phyloP scores from a whole-genome alignment of 2,888 invertebrate genomes.

The Aphodius sticticus region DNA sequence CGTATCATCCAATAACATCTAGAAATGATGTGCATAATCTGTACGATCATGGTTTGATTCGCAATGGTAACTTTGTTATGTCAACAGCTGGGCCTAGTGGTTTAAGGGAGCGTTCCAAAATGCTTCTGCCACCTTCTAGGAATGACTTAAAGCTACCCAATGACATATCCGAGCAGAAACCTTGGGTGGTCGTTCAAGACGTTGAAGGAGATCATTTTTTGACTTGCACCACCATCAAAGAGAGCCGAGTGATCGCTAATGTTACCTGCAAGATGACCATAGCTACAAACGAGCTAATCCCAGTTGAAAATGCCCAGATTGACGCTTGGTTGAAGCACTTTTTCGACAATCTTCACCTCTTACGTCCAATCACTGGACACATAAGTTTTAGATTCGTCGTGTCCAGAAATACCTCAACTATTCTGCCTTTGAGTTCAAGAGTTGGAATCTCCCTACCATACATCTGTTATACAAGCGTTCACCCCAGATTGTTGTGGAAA shows the following conservation, averaged over 20 bases:
- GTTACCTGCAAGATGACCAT: constrained; percentile 79
- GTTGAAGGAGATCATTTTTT: constrained; percentile 78
- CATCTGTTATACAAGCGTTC: constrained; percentile 77
- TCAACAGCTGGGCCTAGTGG: constrained; percentile 79
- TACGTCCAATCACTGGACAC: constrained; percentile 77
- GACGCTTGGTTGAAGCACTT: constrained; percentile 77
- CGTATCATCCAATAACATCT: constrained; percentile 72
- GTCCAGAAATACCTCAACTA: constrained; percentile 64
- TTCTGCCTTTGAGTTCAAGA: constrained; percentile 73
- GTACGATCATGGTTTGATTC: constrained; percentile 71
- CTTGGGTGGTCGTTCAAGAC: constrained; percentile 82
- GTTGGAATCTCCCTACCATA: constrained; percentile 84
- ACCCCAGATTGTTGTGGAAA: constrained; percentile 70
- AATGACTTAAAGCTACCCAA: constrained; percentile 72
- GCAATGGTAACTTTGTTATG: constrained; percentile 72
- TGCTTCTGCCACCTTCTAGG: constrained; percentile 72
- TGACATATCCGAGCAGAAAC: constrained; percentile 77
- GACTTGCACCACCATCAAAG: constrained; percentile 84
- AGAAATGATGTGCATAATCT: constrained; percentile 73
- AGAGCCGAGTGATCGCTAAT: constrained; percentile 80
- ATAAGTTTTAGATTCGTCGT: constrained; percentile 79
- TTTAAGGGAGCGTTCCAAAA: constrained; percentile 74
- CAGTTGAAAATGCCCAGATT: constrained; percentile 73
- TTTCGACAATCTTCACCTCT: constrained; percentile 70
- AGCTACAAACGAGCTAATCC: constrained; percentile 72